Base-by-base conservation (phyloP, 2,888 invertebrate species). In the Salticus scenicus region DNA sequence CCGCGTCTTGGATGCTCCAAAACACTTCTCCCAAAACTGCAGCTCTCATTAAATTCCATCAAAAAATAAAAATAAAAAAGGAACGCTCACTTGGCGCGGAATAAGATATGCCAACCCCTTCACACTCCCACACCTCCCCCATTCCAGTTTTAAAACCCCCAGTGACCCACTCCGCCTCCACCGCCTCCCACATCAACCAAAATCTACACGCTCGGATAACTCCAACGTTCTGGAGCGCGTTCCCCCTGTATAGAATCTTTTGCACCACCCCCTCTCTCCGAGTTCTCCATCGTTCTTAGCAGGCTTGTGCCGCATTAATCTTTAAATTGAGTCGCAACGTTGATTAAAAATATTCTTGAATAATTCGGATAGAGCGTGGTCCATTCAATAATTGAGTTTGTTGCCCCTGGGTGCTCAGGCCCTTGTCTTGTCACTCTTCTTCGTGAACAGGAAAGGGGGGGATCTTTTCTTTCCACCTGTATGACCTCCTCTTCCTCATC, bases 311-410 rank as follows among this genome's bases (percentile, higher is more conserved):
- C 51, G 79, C 85, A 85, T 85, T 85, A 85, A 85, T 85, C 85
- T 85, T 85, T 85, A 79, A 80, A 80, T 80, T 80, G 79, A 85
- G 85, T 85, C 85, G 79, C 85, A 79, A 79, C 79, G 85, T 85
- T 85, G 85, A 85, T 85, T 85, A 85, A 85, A 85, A 85, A 85
- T 85, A 85, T 85, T 85, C 85, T 69, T 79, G 85, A 85, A 85
- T 85, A 85, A 85, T 85, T 85, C 77, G 83, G 83, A 84, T 66
- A 37, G 72, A 20, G 83, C 77, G 77, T 73, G 83, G 83, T 84
- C 83, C 83, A 84, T 84, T 84, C 83, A 84, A 84, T 84, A 84
- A 84, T 84, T 84, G 77, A 84, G 83, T 84, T 84, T 84, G 83
- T 77, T 77, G 83, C 83, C 83, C 83, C 83, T 84, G 83, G 83